phyloP scores from a whole-genome alignment of 1,140 invertebrate genomes.

The Polyergus mexicanus region DNA sequence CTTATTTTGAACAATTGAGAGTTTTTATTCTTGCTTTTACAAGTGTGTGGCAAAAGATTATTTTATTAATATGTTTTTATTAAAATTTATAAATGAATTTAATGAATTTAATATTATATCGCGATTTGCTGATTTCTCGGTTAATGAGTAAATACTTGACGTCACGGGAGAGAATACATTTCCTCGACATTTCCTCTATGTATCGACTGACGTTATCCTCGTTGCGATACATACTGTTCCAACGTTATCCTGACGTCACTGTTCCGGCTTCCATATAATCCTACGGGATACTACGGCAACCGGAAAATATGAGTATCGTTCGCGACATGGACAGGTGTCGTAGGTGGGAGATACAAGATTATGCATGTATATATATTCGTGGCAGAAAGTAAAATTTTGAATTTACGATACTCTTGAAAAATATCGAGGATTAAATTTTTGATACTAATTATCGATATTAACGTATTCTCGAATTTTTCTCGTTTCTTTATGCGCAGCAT shows the following conservation, averaged over 20 bases:
- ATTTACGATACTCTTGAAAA: not conserved
- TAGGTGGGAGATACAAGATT: slow-evolving; percentile 20
- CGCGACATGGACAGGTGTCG: slow-evolving; percentile 43
- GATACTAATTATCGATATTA: slow-evolving; percentile 16
- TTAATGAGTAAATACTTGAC: slow-evolving; percentile 41
- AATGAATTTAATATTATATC: not conserved
- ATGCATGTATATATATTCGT: not conserved
- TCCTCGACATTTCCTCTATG: slow-evolving; percentile 66
- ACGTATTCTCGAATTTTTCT: too few relatives aligned
- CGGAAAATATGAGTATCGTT: slow-evolving; percentile 62
- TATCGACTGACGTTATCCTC: slow-evolving; percentile 63
- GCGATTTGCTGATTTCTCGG: slow-evolving; percentile 19
- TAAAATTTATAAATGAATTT: not conserved
- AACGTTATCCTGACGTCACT: slow-evolving; percentile 56
- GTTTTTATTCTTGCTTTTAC: not conserved
- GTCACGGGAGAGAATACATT: slow-evolving; percentile 36
- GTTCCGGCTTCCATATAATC: slow-evolving; percentile 59
- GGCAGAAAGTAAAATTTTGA: slow-evolving; percentile 34
- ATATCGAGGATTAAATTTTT: not conserved
- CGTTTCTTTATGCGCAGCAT: not conserved
- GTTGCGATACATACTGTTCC: slow-evolving; percentile 27
- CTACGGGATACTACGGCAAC: slow-evolving; percentile 42
- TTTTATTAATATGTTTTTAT: not conserved
- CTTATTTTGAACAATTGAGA: not conserved
- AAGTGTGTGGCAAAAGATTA: not conserved